Percentiles rank a stretch among this genome's conserved stretches.
Evolutionary conservation across 2,797 vertebrate species (phyloP).

Genomic region (Lacerta bilineata): DNA sequence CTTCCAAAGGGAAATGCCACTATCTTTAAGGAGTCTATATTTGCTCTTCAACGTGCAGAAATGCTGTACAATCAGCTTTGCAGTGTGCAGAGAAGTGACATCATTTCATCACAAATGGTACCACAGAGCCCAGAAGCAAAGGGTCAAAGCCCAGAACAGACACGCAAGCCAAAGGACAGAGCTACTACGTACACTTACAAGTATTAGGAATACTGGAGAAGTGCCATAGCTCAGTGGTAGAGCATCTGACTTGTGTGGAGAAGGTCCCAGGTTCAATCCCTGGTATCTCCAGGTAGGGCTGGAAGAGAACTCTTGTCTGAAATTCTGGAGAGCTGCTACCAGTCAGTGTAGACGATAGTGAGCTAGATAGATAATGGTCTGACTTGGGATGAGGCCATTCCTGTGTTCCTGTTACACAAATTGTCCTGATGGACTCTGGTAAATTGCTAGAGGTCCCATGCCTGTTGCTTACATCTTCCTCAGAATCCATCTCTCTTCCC

Average conservation of each 20-base stretch:
- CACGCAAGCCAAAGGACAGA: neutral
- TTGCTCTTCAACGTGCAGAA: neutral
- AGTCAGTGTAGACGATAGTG: too few species aligned
- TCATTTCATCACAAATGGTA: neutral
- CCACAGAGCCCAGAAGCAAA: neutral
- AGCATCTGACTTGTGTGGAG: too few species aligned
- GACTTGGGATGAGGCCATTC: neutral
- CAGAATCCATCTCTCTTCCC: neutral
- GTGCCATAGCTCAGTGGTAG: too few species aligned
- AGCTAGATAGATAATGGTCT: too few species aligned
- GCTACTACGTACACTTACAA: neutral
- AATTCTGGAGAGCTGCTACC: too few species aligned
- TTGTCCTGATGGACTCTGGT: neutral
- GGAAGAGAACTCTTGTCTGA: too few species aligned
- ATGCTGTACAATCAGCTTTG: neutral
- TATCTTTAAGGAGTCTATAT: neutral
- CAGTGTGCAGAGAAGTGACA: neutral
- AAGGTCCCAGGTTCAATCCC: too few species aligned
- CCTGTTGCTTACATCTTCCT: neutral
- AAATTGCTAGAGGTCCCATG: neutral
- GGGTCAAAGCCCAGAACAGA: neutral
- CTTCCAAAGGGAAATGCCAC: neutral
- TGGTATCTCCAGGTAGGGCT: too few species aligned
- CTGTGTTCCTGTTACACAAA: neutral
- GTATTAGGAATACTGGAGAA: neutral